Conservation (phyloP, 2,797 vertebrate species). For the Melanotaenia maccullochi region DNA sequence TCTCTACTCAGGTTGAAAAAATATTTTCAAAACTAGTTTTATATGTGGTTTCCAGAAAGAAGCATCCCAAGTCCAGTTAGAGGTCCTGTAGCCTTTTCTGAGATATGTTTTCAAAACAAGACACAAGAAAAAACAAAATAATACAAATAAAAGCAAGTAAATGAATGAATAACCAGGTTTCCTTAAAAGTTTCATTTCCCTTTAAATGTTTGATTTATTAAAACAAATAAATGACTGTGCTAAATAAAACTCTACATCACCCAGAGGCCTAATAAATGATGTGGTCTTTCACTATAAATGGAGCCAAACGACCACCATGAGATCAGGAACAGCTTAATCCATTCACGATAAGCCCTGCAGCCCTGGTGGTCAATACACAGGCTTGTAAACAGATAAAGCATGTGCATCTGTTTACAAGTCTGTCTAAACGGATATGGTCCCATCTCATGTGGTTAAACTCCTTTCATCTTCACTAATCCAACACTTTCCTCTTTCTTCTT, state of each 20-base stretch:
- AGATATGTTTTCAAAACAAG: too few species aligned
- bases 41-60: too few species aligned
- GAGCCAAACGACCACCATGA: neutral
- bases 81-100: too few species aligned
- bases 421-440: constrained; percentile 14
- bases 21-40: too few species aligned
- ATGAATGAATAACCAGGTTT: too few species aligned
- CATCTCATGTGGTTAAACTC: neutral
- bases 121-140: too few species aligned
- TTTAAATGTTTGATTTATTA: too few species aligned
- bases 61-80: too few species aligned
- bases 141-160: too few species aligned
- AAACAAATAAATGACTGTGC: too few species aligned
- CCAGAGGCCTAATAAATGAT: neutral
- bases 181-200: too few species aligned
- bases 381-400: constrained; percentile 25
- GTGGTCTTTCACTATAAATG: neutral
- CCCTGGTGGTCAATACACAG: neutral
- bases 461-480: constrained; percentile 21
- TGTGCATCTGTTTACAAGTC: constrained; percentile 70
- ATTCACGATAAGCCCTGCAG: constrained; percentile 7
- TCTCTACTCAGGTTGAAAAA: too few species aligned
- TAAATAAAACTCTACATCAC: neutral
- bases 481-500: constrained; percentile 42
- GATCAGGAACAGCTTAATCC: constrained; percentile 19